Percentiles rank a stretch among this genome's conserved stretches.
These are phyloP conservation scores for Amblyornis subalaris DNA, from an alignment of 2,113 vertebrate genomes.

Conservation along the genomic window DNA sequence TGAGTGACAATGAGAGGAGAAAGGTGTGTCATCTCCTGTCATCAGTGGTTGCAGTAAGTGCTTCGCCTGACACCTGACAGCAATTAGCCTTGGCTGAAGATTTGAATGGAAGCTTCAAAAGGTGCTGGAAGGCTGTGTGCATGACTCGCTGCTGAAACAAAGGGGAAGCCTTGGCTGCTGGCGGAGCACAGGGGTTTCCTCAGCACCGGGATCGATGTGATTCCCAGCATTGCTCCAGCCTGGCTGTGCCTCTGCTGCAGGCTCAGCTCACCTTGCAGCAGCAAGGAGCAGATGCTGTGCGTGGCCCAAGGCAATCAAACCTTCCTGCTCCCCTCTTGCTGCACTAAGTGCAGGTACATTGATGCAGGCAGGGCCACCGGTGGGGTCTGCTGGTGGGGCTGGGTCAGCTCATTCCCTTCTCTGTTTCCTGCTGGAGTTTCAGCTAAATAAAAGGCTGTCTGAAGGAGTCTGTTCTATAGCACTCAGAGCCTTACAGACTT, in stretches of 20 bases:
- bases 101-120: slow-evolving; percentile 46
- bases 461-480: not conserved
- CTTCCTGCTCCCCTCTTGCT: not conserved
- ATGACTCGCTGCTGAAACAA: not conserved
- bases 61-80: slow-evolving; percentile 36
- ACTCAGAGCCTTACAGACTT: not conserved
- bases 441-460: not conserved
- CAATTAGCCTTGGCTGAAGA: slow-evolving; percentile 45
- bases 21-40: slow-evolving; percentile 32
- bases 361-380: rapidly evolving
- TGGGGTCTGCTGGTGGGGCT: not conserved
- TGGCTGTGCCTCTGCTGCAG: rapidly evolving
- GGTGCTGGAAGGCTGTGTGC: not conserved
- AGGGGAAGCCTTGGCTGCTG: not conserved
- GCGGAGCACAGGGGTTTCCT: not conserved
- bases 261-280: not conserved
- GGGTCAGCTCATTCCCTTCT: not conserved
- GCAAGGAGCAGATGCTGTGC: not conserved
- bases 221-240: not conserved
- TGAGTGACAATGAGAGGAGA: slow-evolving; percentile 17
- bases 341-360: rapidly evolving
- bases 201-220: rapidly evolving
- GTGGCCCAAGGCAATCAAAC: not conserved
- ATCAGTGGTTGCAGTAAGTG: not conserved
- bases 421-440: not conserved